A percentile compares a stretch with the other conserved stretches of the same genome.
phyloP scores from a whole-genome alignment of 37 sponge, comb jelly and placozoan species.

The Eunapius fragilis region DNA sequence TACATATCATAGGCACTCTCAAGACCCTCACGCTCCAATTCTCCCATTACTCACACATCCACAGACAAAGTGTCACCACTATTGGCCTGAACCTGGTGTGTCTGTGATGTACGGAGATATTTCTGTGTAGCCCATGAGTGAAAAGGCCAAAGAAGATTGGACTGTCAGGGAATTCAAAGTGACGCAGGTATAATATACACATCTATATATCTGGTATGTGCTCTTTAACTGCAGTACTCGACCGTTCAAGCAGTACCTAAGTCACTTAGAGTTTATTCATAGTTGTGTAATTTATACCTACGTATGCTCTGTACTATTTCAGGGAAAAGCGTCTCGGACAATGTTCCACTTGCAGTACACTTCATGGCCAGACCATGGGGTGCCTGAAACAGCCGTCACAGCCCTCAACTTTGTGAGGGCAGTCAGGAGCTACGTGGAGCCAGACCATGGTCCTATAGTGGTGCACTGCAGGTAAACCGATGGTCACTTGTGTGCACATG shows the following conservation, averaged over 20 bases:
- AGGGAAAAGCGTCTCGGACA: constrained; percentile 40
- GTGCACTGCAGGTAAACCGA: constrained; percentile 92
- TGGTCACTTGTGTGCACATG: no score
- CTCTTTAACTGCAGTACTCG: no score
- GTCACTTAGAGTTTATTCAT: no score
- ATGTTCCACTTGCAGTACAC: constrained; percentile 77
- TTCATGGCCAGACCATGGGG: constrained; percentile 90
- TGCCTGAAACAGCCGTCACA: constrained; percentile 61
- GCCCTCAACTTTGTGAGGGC: constrained; percentile 72
- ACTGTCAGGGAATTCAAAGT: constrained; percentile 64
- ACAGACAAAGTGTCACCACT: constrained; percentile 89
- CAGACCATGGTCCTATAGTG: constrained; percentile 65
- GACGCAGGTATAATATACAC: not conserved
- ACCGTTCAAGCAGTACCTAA: no score
- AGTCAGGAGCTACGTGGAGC: constrained; percentile 37
- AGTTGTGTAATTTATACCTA: no score
- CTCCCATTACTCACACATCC: not conserved
- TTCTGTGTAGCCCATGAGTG: constrained; percentile 65
- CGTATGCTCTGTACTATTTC: no score
- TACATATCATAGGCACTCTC: no score
- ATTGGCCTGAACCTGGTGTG: constrained; percentile 79
- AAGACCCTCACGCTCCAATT: no score
- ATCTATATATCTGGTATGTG: no score
- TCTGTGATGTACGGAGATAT: constrained; percentile 72
- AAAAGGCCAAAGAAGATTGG: constrained; percentile 76